phyloP scores from a whole-genome alignment of 1,140 invertebrate genomes.

The Brachionus rubens region DNA sequence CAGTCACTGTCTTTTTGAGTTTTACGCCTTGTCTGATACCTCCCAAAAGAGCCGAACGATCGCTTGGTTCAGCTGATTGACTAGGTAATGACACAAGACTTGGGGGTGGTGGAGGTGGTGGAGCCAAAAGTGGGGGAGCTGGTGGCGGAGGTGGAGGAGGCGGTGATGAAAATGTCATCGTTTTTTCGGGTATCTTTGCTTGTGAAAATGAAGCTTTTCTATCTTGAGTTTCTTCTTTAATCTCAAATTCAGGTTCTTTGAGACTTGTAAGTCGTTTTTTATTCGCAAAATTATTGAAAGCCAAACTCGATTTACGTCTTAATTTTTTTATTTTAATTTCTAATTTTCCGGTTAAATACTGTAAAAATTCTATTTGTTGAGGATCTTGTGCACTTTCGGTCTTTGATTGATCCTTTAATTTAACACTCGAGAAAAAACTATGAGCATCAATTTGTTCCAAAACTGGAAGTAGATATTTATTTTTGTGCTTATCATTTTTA shows the following conservation, averaged over 20 bases:
- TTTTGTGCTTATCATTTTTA: background rate
- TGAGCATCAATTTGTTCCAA: conserved; percentile 8
- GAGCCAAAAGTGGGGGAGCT: background rate
- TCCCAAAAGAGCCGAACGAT: conserved; percentile 69
- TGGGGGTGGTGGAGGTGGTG: conserved; percentile 48
- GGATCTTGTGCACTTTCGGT: background rate
- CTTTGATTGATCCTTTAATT: background rate
- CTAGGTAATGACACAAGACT: background rate
- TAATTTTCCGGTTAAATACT: conserved; percentile 8
- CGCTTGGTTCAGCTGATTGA: conserved; percentile 59
- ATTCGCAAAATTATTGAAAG: conserved; percentile 14
- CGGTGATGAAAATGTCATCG: conserved; percentile 29
- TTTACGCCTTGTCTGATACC: conserved; percentile 76
- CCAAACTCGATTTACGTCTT: conserved; percentile 3
- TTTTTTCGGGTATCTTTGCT: conserved; percentile 19
- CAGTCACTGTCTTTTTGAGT: conserved; percentile 79
- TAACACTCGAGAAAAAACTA: background rate
- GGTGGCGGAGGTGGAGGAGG: conserved; percentile 23
- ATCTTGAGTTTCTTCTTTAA: conserved; percentile 36
- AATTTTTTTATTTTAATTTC: conserved; percentile 21
- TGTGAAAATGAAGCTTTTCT: conserved; percentile 49
- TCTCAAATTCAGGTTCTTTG: conserved; percentile 1
- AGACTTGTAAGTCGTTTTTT: background rate
- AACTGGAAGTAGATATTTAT: conserved; percentile 4
- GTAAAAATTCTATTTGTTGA: conserved; percentile 26